Base-by-base conservation (phyloP, 2,113 vertebrate species). In the Tamias sibiricus region DNA sequence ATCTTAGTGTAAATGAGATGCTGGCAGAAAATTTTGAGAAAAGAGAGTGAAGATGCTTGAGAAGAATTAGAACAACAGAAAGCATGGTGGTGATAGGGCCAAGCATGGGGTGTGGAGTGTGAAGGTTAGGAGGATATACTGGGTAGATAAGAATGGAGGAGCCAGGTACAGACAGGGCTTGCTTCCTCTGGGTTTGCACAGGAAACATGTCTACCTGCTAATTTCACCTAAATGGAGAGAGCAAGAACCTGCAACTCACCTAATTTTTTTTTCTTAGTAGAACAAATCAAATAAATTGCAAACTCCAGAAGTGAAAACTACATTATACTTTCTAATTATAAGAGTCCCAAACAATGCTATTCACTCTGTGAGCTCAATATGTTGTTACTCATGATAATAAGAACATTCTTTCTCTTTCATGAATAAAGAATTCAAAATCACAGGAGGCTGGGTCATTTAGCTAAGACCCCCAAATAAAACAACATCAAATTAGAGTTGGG, bases 131-230 rank as follows among this genome's bases (percentile, higher is more conserved):
- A 11, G 32, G 62, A 12, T 0, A 0, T 30, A 6, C 37, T 44
- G 10, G 37, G 54, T 19, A 49, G 76, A n/a, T 6, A 12, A 28
- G 19, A 35, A 4, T 5, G 30, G 40, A 42, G 69, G 22, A 49
- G 0, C 14, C 0, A 0, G 13, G 52, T 1, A 40, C 7, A 4
- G 20, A 40, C 10, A 1, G 14, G 35, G 47, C 37, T 69, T 49
- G 49, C 8, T 24, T 35, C 20, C 47, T 85, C 28, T 44, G 89
- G 47, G 16, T 81, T 54, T 83, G 71, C 74, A 59, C 20, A 10
- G 8, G 17, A 74, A n/a, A 0, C 16, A 5, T 68, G 28, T 47
- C 22, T 11, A n/a, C 9, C 12, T 35, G 26, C 12, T 59, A 19
- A 59, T 37, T 74, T 75, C 83, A 68, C 64, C 62, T 37, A 59